phyloP scores from a whole-genome alignment of 2,888 invertebrate genomes.

The Acleris holmiana region DNA sequence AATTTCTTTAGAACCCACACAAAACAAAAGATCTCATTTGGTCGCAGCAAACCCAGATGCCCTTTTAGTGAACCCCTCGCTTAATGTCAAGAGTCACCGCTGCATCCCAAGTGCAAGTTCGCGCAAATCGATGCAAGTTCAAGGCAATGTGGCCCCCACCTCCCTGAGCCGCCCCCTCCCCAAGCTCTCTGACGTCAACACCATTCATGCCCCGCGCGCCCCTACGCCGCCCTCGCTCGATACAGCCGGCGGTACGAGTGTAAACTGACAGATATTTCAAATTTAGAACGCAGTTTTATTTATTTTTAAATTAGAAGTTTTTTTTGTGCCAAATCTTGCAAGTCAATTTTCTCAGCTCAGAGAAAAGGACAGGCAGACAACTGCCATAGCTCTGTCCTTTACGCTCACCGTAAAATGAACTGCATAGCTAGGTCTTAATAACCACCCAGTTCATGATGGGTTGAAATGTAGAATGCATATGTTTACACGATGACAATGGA shows the following conservation, averaged over 20 bases:
- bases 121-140: constrained; percentile 55
- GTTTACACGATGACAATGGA: too few relatives aligned
- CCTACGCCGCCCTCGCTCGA: constrained; percentile 19
- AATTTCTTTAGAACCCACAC: too few relatives aligned
- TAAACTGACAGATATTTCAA: neutral
- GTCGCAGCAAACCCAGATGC: neutral
- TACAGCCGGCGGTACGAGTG: constrained; percentile 5
- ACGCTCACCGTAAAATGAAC: too few relatives aligned
- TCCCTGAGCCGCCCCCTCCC: constrained; percentile 1
- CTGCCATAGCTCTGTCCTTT: too few relatives aligned
- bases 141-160: constrained; percentile 43
- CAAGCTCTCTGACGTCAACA: constrained; percentile 28
- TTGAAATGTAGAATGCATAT: too few relatives aligned
- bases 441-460: too few relatives aligned
- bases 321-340: too few relatives aligned
- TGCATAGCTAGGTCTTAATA: too few relatives aligned
- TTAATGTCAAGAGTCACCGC: constrained; percentile 31
- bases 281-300: too few relatives aligned
- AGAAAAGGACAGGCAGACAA: too few relatives aligned
- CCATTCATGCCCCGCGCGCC: constrained; percentile 27
- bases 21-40: neutral
- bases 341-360: too few relatives aligned
- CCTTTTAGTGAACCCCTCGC: neutral
- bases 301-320: too few relatives aligned
- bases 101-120: constrained; percentile 51